Conservation (phyloP, 2,888 invertebrate genomes). For the Deilephila elpenor region DNA sequence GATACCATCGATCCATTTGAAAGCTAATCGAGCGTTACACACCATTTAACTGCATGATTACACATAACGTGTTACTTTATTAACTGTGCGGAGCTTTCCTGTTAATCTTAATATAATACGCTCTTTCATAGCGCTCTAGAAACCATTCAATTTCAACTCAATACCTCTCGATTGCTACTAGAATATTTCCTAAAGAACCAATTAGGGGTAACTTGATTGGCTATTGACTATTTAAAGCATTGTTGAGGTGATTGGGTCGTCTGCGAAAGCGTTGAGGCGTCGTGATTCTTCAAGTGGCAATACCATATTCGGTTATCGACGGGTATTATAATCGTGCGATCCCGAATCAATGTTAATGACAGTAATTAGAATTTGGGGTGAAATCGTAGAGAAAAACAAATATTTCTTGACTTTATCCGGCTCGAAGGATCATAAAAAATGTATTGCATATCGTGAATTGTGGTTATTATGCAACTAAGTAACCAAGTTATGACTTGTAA, state of each 20-base stretch:
- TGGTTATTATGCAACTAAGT: too few species aligned
- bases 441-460: not conserved
- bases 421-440: conserved; percentile 8
- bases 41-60: conserved; percentile 11
- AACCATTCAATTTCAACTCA: conserved; percentile 1
- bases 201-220: conserved; percentile 5
- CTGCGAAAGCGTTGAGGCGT: not conserved
- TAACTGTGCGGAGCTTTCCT: not conserved
- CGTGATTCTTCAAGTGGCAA: not conserved
- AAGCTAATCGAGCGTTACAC: conserved; percentile 6
- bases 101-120: not conserved
- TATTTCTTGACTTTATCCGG: not conserved
- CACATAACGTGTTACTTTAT: not conserved
- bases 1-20: conserved; percentile 8
- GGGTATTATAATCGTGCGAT: not conserved
- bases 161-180: conserved; percentile 1
- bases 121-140: not conserved
- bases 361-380: not conserved
- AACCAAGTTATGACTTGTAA: too few species aligned
- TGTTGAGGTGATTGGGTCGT: not conserved
- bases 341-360: not conserved
- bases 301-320: not conserved
- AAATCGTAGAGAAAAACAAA: not conserved
- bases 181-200: not conserved
- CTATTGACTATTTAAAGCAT: conserved; percentile 2